phyloP scores from a whole-genome alignment of 2,113 vertebrate genomes.

The Tyto alba region DNA sequence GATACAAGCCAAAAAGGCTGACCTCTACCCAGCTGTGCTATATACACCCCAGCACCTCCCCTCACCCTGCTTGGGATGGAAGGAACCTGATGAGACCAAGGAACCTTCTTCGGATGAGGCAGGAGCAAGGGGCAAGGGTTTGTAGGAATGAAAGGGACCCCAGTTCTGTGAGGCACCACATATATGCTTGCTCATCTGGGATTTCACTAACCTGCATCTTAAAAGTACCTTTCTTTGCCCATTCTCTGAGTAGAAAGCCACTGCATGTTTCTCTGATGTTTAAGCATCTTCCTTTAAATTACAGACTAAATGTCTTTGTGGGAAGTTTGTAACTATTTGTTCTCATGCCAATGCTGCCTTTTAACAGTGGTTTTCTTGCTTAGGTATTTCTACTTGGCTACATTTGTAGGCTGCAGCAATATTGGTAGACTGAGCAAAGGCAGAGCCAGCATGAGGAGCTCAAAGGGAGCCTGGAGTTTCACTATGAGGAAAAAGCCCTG shows the following conservation, averaged over 20 bases:
- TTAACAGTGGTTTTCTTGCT: neutral
- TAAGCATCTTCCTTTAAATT: neutral
- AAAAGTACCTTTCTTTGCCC: neutral
- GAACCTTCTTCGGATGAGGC: neutral
- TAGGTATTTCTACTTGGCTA: neutral
- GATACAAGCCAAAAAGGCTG: accelerated
- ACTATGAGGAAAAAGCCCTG: neutral
- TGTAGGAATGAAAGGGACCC: neutral
- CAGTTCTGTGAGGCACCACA: neutral
- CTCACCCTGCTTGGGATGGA: neutral
- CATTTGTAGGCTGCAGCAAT: neutral
- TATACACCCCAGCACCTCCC: accelerated
- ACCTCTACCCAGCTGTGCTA: neutral
- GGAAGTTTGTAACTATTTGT: neutral
- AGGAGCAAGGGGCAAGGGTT: neutral
- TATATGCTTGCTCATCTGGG: neutral
- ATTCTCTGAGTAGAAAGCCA: neutral
- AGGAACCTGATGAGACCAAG: neutral
- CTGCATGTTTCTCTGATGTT: neutral
- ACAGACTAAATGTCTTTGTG: neutral
- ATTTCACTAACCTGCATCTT: neutral
- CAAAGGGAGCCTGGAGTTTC: neutral
- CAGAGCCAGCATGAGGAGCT: neutral
- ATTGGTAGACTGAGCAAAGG: neutral
- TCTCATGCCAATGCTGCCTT: neutral